Conservation (phyloP, 2,113 vertebrate genomes). For the Brachypodius melanocephalos region DNA sequence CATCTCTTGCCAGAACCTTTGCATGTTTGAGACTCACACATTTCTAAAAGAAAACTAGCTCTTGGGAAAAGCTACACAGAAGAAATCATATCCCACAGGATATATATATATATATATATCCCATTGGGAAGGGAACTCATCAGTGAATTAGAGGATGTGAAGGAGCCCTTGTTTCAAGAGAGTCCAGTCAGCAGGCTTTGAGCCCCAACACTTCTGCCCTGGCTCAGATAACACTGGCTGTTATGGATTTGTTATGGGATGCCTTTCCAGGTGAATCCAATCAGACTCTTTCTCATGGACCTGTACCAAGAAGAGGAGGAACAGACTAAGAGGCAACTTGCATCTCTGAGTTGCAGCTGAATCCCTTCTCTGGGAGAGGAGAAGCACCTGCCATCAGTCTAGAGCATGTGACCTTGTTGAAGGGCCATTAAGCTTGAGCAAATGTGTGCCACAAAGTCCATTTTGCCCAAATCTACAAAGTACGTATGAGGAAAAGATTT, state of each 20-base stretch:
- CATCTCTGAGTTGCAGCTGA: background rate
- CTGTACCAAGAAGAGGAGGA: background rate
- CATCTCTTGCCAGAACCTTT: background rate
- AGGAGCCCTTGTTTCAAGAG: background rate
- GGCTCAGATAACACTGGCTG: rapidly evolving
- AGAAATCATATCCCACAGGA: background rate
- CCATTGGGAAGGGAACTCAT: background rate
- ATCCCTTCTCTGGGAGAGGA: background rate
- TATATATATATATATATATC: too few relatives aligned
- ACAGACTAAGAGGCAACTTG: background rate
- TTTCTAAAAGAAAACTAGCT: background rate
- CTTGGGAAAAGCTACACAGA: background rate
- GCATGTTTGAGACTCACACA: background rate
- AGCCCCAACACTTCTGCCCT: background rate
- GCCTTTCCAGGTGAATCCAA: rapidly evolving
- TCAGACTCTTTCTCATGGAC: background rate
- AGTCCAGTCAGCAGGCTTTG: background rate
- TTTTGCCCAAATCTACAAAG: background rate
- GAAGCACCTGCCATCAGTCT: background rate
- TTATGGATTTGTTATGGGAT: rapidly evolving
- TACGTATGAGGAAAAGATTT: background rate
- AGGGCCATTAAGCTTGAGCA: background rate
- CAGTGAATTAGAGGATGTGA: background rate
- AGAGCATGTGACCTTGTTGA: rapidly evolving
- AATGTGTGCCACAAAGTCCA: background rate